Evolutionary conservation across 2,888 invertebrate genomes (phyloP), one percentile per base, ranked within the genome.

Genomic region (Trachelus tabidus): DNA sequence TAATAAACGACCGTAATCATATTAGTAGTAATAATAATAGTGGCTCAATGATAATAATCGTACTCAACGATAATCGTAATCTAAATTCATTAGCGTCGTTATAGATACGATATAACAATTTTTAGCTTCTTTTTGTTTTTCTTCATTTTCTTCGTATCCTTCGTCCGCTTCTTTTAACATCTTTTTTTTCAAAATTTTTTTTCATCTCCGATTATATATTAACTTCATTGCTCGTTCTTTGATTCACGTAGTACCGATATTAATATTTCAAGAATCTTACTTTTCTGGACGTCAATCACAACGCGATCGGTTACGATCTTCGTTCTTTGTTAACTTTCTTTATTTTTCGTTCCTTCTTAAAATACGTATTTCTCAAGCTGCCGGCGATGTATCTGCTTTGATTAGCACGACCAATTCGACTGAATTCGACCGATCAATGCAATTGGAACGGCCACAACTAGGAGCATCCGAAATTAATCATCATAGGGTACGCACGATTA

Each of bases 1-100:
- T 56, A 56, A 56, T 56, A 56, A 56, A 56, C 56, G 56, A 56
- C 56, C 23, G 23, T 84, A 86, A 86, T 86, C 85, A 85, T 84
- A 82, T 83, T 83, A 82, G 83, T 81, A 80, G 86, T 87, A 86
- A 88, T 87, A 79, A 84, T 88, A 86, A 85, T 83, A 83, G 82
- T 31, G 56, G 9, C 56, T 56, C 56, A 56, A 23, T 56, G 6
- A 56, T 56, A 56, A 23, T 56, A 56, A 56, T 23, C 56, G 23
- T 23, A 56, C 56, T 56, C 23, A 56, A 56, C 56, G 56, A 56
- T 56, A 56, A 23, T 56, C 56, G 23, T 56, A 56, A 56, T 69
- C 81, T 86, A 85, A 81, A 81, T 81, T 81, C 81, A 75, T 83
- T 86, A 85, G 79, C 81, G 80, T 82, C 79, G 80, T 71, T 34